phyloP scores from a whole-genome alignment of 2,888 invertebrate genomes.

The Megastigmus dorsalis region DNA sequence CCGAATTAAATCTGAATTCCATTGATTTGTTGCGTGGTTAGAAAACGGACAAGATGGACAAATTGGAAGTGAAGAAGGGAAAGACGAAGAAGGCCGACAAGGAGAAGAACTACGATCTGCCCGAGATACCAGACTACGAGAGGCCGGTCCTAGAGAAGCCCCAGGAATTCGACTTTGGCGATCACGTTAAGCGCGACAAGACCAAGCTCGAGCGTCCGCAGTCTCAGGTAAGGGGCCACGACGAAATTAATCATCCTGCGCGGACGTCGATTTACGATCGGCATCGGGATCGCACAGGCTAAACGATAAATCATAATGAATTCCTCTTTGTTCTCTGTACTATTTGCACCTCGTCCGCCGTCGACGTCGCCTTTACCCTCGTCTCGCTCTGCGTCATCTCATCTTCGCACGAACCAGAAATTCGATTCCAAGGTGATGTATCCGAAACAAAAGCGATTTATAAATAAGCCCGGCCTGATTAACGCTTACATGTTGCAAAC shows the following conservation, averaged over 20 bases:
- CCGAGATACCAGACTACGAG: conserved; percentile 81
- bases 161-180: conserved; percentile 71
- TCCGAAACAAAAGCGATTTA: conserved; percentile 35
- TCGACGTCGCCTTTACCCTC: background rate
- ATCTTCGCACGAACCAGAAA: conserved; percentile 64
- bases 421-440: conserved; percentile 72
- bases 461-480: conserved; percentile 5
- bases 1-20: background rate
- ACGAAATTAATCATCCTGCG: no score
- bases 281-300: no score
- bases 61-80: conserved; percentile 66
- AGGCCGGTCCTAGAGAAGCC: conserved; percentile 81
- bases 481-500: conserved; percentile 8
- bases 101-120: conserved; percentile 69
- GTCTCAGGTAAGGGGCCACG: conserved; percentile 70
- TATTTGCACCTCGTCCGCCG: background rate
- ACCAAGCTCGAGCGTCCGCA: conserved; percentile 70
- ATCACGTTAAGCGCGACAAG: conserved; percentile 67
- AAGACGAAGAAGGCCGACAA: conserved; percentile 67
- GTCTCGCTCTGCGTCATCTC: background rate
- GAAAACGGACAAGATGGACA: conserved; percentile 71
- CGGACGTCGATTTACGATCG: no score
- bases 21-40: conserved; percentile 48
- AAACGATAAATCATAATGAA: no score
- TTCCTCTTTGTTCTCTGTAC: no score